Evolutionary conservation across 2,888 invertebrate species (phyloP).

Genomic region (Drosophila infuscata): DNA sequence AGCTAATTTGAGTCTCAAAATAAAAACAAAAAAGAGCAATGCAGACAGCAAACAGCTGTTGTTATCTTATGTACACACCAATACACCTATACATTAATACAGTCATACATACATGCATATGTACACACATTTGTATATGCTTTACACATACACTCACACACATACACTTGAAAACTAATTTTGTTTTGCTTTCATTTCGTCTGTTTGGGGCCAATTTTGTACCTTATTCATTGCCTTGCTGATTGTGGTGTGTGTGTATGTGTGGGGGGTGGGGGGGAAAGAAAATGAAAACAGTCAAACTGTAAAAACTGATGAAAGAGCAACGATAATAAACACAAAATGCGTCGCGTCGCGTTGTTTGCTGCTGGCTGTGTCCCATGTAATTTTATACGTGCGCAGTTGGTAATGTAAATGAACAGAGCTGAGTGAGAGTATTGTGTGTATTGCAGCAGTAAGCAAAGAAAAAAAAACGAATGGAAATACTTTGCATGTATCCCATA

Average conservation of each 20-base stretch:
- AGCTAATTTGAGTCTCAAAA: conserved; percentile 32
- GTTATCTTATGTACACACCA: conserved; percentile 35
- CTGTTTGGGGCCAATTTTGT: conserved; percentile 44
- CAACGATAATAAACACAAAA: conserved; percentile 31
- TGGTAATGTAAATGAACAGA: conserved; percentile 67
- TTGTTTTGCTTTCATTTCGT: conserved; percentile 45
- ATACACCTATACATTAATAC: background rate
- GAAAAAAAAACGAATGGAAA: conserved; percentile 31
- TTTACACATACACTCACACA: background rate
- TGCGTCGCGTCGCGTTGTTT: conserved; percentile 6
- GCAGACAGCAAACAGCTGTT: conserved; percentile 54
- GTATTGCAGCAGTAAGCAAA: conserved; percentile 8
- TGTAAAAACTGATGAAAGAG: conserved; percentile 23
- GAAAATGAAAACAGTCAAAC: conserved; percentile 36
- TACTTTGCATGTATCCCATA: conserved; percentile 39
- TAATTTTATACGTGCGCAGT: conserved; percentile 69
- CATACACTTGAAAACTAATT: conserved; percentile 30
- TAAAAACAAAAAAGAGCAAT: conserved; percentile 32
- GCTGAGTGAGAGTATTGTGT: conserved; percentile 11
- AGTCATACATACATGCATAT: background rate
- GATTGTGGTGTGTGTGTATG: background rate
- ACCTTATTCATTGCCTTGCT: conserved; percentile 19
- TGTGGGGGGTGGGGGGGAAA: background rate
- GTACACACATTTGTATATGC: background rate
- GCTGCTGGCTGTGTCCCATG: conserved; percentile 16